phyloP scores from a whole-genome alignment of 1,140 invertebrate genomes.

The Pseudomyrmex gracilis region DNA sequence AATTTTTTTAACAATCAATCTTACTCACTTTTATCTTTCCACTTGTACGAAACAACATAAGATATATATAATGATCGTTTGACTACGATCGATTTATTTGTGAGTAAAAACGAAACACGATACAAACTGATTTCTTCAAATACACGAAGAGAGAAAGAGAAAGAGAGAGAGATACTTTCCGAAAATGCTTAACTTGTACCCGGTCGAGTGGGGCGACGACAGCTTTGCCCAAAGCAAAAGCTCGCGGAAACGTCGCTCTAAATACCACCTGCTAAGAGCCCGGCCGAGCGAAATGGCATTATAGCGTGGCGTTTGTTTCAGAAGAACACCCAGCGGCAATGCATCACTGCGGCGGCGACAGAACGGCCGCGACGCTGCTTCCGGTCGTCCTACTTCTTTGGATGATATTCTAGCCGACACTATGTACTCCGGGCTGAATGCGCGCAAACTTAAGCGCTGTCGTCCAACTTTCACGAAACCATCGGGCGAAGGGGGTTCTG shows the following conservation, averaged over 20 bases:
- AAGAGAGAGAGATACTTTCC: background rate
- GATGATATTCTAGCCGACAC: constrained; percentile 72
- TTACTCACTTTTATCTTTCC: too few species aligned
- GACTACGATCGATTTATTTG: background rate
- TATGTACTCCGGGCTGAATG: constrained; percentile 51
- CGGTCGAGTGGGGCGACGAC: constrained; percentile 2
- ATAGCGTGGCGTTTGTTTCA: constrained; percentile 78
- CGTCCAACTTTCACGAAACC: constrained; percentile 36
- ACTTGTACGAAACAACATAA: too few species aligned
- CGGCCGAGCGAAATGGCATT: constrained; percentile 40
- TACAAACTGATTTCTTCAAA: background rate
- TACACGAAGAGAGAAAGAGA: background rate
- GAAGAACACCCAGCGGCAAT: constrained; percentile 86
- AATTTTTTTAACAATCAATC: background rate
- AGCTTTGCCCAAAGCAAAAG: constrained; percentile 18
- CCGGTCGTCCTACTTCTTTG: constrained; percentile 74
- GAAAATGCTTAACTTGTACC: constrained; percentile 29
- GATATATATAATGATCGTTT: background rate
- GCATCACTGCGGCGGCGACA: constrained; percentile 83
- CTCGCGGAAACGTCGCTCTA: constrained; percentile 6
- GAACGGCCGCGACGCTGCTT: constrained; percentile 74
- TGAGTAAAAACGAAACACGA: background rate
- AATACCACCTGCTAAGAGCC: constrained; percentile 44
- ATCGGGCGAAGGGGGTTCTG: constrained; percentile 31
- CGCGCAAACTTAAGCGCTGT: constrained; percentile 36